These are phyloP conservation scores for Branchipolynoe longqiensis DNA, from an alignment of 2,888 invertebrate genomes.

Conservation along the genomic window DNA sequence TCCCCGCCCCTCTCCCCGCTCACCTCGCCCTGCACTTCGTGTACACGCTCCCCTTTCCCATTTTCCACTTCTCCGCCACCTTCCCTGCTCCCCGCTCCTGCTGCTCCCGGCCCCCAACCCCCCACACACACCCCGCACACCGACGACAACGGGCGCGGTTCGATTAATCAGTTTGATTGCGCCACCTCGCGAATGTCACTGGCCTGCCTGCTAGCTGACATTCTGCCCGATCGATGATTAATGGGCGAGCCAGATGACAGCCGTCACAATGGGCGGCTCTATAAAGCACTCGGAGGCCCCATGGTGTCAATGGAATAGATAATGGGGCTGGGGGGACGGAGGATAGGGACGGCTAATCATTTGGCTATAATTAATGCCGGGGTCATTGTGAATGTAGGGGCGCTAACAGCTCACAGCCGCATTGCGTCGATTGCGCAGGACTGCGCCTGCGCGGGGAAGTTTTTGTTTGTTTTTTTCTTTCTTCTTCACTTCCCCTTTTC, in stretches of 20 bases:
- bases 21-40: no score
- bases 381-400: neutral
- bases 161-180: constrained; percentile 28
- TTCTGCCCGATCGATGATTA: neutral
- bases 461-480: neutral
- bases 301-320: neutral
- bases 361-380: neutral
- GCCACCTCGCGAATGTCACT: neutral
- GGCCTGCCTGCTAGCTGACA: neutral
- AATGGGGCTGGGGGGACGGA: neutral
- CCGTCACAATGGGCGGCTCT: neutral
- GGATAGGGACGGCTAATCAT: neutral
- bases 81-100: no score
- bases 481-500: neutral
- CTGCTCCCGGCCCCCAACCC: no score
- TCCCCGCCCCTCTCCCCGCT: no score
- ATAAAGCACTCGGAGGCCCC: neutral
- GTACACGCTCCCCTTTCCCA: no score
- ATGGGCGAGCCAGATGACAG: neutral
- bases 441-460: neutral
- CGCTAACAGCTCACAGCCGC: neutral
- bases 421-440: neutral
- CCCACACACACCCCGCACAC: no score
- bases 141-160: no score
- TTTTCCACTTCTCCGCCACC: no score